Conservation (phyloP, 2,888 invertebrate genomes). For the Euzetes globulus region DNA sequence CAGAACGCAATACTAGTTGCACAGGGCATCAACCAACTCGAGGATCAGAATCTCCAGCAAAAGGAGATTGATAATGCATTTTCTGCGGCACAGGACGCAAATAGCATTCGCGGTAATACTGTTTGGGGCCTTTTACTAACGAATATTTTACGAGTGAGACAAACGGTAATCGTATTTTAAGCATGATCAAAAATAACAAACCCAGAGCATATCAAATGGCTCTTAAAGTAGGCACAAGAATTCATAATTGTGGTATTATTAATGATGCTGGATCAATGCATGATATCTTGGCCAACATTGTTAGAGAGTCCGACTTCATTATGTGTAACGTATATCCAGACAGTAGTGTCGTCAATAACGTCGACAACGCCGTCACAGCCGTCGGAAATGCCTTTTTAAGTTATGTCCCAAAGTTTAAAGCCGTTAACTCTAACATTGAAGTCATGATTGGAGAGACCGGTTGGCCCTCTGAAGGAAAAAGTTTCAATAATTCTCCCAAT, state of each 20-base stretch:
- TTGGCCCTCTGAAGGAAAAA: slow-evolving; percentile 17
- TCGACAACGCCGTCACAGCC: neutral
- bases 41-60: neutral
- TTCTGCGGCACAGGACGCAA: neutral
- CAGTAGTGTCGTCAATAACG: neutral
- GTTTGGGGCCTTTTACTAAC: slow-evolving; percentile 20
- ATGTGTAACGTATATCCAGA: slow-evolving; percentile 13
- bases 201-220: neutral
- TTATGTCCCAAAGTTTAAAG: neutral
- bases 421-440: neutral
- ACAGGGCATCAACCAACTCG: neutral
- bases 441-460: slow-evolving; percentile 12
- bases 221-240: neutral
- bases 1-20: neutral
- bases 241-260: slow-evolving; percentile 2
- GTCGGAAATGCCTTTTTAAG: neutral
- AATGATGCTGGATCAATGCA: neutral
- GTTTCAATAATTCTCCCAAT: slow-evolving; percentile 9
- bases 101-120: neutral
- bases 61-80: slow-evolving; percentile 15
- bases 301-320: slow-evolving; percentile 1
- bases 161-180: neutral
- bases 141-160: slow-evolving; percentile 7
- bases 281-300: slow-evolving; percentile 1
- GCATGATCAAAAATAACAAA: neutral